Conservation (phyloP, 2,113 vertebrate genomes). For the Rhegmatorhina hoffmannsi region DNA sequence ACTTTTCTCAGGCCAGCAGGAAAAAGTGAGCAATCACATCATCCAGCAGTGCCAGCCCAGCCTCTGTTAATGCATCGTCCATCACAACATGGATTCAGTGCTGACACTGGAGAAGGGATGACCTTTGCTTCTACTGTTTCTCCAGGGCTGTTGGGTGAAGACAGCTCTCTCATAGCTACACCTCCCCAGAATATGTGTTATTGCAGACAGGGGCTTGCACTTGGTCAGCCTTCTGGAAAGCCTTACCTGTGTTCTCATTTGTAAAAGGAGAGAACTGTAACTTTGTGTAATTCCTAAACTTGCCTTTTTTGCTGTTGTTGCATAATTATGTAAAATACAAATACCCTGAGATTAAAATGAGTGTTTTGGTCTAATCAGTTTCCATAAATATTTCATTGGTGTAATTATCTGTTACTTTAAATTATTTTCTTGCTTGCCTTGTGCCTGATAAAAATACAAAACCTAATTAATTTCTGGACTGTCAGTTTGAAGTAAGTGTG, state of each 20-base stretch:
- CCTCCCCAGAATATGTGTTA: background rate
- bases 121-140: background rate
- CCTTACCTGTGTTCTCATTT: background rate
- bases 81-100: background rate
- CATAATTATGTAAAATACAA: constrained; percentile 19
- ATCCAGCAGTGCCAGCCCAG: background rate
- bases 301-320: background rate
- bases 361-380: constrained; percentile 59
- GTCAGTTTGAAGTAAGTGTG: constrained; percentile 18
- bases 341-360: constrained; percentile 48
- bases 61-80: background rate
- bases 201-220: background rate
- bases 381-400: constrained; percentile 75
- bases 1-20: background rate
- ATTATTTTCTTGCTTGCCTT: constrained; percentile 48
- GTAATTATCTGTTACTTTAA: constrained; percentile 68
- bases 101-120: background rate
- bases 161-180: background rate
- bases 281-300: background rate
- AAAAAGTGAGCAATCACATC: rapidly evolving
- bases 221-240: background rate
- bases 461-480: constrained; percentile 17
- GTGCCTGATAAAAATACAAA: constrained; percentile 57
- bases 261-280: background rate
- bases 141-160: background rate